Conservation (phyloP, 35 echinoderm and acorn worm species). For the Patiria miniata region DNA sequence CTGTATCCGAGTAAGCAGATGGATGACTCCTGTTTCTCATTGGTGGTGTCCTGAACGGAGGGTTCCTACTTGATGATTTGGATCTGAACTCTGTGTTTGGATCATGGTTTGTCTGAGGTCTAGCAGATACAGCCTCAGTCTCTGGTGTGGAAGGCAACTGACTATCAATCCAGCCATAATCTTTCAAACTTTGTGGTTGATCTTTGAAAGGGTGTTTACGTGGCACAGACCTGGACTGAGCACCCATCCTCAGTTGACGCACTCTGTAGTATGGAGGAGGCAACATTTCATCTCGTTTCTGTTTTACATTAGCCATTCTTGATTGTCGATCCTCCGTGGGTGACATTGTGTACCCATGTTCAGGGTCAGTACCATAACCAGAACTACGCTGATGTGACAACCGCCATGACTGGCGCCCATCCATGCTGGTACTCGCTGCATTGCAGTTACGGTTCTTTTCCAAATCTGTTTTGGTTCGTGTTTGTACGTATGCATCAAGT, state of each 20-base stretch:
- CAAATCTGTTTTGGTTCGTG: not conserved
- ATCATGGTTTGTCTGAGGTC: not conserved
- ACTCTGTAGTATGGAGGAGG: slow-evolving; percentile 13
- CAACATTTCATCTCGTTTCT: slow-evolving; percentile 1
- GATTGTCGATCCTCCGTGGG: not conserved
- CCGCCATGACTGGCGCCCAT: not conserved
- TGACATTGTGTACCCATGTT: not conserved
- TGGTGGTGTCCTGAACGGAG: not conserved
- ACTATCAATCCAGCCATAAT: slow-evolving; percentile 14
- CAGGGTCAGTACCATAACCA: slow-evolving; percentile 65
- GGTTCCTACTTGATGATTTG: not conserved
- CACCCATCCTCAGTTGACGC: not conserved
- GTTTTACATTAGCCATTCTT: not conserved
- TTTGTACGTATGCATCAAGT: not conserved
- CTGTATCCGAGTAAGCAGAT: slow-evolving; percentile 1
- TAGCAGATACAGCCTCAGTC: not conserved
- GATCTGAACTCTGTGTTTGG: not conserved
- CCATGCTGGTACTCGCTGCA: not conserved
- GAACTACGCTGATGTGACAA: slow-evolving; percentile 45
- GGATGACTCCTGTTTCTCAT: not conserved
- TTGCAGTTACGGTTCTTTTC: slow-evolving; percentile 26
- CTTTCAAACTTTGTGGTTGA: not conserved
- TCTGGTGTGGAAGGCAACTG: not conserved
- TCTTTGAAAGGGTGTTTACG: not conserved
- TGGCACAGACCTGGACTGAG: not conserved